phyloP scores from a whole-genome alignment of 1,140 invertebrate genomes.

The Eufriesea mexicana region DNA sequence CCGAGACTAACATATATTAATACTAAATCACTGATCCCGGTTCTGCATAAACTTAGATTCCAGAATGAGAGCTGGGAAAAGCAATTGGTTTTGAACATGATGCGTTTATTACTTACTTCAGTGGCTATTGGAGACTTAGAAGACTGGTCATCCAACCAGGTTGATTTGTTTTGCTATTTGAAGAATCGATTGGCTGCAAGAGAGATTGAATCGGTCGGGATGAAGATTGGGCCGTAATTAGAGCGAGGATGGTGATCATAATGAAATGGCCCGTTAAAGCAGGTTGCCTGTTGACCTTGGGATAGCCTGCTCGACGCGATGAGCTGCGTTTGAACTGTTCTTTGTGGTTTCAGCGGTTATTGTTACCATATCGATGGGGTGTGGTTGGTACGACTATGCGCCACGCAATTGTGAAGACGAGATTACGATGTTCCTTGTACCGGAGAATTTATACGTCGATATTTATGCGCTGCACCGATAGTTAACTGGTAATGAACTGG shows the following conservation, averaged over 20 bases:
- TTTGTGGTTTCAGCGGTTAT: background rate
- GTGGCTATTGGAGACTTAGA: too few relatives aligned
- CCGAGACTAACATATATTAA: too few relatives aligned
- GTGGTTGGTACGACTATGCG: background rate
- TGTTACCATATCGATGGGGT: background rate
- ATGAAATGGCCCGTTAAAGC: background rate
- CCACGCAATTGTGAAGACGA: background rate
- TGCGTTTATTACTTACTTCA: too few relatives aligned
- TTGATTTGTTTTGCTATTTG: conserved; percentile 1
- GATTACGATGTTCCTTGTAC: background rate
- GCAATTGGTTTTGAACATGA: too few relatives aligned
- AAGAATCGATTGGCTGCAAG: background rate
- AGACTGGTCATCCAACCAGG: too few relatives aligned
- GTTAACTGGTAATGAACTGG: too few relatives aligned
- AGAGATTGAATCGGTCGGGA: background rate
- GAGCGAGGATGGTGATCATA: background rate
- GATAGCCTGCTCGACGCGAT: background rate
- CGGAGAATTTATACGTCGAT: background rate
- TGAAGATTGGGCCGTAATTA: background rate
- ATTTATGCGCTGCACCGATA: background rate
- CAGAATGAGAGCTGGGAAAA: too few relatives aligned
- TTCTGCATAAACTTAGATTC: too few relatives aligned
- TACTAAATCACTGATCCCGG: too few relatives aligned
- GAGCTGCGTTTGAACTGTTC: background rate
- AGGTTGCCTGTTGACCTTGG: conserved; percentile 1